Evolutionary conservation across 2,888 invertebrate species (phyloP).

Genomic region (Ichneumoninae sp.): DNA sequence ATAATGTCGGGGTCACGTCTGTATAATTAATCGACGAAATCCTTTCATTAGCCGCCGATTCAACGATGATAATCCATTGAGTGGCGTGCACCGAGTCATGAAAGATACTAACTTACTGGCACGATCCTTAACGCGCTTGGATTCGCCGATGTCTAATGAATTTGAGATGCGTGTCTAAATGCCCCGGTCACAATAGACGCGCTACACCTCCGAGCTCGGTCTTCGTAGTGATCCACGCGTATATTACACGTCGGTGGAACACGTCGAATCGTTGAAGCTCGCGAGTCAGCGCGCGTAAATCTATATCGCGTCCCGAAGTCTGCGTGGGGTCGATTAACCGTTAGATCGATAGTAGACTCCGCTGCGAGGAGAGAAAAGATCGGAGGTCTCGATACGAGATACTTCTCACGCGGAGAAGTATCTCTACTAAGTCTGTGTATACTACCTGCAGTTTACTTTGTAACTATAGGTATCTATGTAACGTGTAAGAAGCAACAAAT

Average conservation of each 20-base stretch:
- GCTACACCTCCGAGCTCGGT: not conserved
- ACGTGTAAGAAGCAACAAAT: constrained; percentile 57
- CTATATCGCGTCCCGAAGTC: constrained; percentile 64
- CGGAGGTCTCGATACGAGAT: constrained; percentile 65
- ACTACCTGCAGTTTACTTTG: constrained; percentile 8
- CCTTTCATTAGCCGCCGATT: constrained; percentile 65
- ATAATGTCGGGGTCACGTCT: constrained; percentile 33
- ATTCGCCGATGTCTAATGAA: constrained; percentile 67
- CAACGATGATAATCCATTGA: constrained; percentile 64
- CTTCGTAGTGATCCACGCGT: not conserved
- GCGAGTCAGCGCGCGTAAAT: constrained; percentile 64
- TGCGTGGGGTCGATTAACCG: constrained; percentile 69
- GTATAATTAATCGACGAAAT: constrained; percentile 65
- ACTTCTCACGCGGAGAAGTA: constrained; percentile 65
- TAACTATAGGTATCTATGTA: constrained; percentile 24
- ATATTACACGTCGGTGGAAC: not conserved
- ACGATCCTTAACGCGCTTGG: constrained; percentile 52
- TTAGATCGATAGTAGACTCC: constrained; percentile 65
- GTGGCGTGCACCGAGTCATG: constrained; percentile 39
- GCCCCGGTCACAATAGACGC: constrained; percentile 66
- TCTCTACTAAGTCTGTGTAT: constrained; percentile 19
- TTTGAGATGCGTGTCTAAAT: constrained; percentile 71
- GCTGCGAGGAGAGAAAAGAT: constrained; percentile 58
- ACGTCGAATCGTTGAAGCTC: constrained; percentile 43
- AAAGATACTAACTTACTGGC: constrained; percentile 50